Base-by-base conservation (phyloP, 2,797 vertebrate species). In the Phrynocephalus vlangalii region DNA sequence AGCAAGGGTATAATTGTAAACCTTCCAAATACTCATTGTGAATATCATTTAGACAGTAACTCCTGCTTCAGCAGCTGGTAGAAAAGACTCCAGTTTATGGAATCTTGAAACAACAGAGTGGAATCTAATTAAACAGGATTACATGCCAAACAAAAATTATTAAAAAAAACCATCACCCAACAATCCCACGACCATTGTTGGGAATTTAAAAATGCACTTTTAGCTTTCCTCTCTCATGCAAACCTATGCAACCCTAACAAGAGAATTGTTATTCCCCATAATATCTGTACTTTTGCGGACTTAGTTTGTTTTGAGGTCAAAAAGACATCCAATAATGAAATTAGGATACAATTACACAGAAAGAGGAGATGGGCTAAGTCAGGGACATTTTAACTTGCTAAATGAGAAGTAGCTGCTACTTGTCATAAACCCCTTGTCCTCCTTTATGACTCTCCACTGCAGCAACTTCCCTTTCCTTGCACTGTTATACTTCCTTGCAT, bases 101-200 rank as follows among this genome's bases (percentile, higher is more conserved):
- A 96, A 96, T 97, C 97, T 97, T 96, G 96, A 97, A 97, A 97
- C 96, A 97, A 97, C 97, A 96, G 95, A 95, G 94, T 94, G 94
- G 93, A 97, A 97, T 96, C 97, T 97, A 97, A 98, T 98, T 97
- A 98, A 97, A 97, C 94, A 95, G 96, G 96, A 97, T 97, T 97
- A 97, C 95, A 96, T 97, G 95, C 95, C 96, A 97, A 96, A 95
- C 95, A 96, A 96, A 97, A 97, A 97, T 96, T 96, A 97, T 97
- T 97, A 97, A 97, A 97, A 68, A 83, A 95, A 96, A 48, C 3
- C 38, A 44, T 44, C 38, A 44, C 38, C 38, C 11, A 73, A 67
- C 38, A 76, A 71, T 30, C n/a, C 76, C 79, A 71, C 76, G 95
- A 96, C 96, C 96, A 96, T 96, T 95, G 94, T 95, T 96, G 94